Base-by-base conservation (phyloP, 2,888 invertebrate genomes). In the Buathra laborator region DNA sequence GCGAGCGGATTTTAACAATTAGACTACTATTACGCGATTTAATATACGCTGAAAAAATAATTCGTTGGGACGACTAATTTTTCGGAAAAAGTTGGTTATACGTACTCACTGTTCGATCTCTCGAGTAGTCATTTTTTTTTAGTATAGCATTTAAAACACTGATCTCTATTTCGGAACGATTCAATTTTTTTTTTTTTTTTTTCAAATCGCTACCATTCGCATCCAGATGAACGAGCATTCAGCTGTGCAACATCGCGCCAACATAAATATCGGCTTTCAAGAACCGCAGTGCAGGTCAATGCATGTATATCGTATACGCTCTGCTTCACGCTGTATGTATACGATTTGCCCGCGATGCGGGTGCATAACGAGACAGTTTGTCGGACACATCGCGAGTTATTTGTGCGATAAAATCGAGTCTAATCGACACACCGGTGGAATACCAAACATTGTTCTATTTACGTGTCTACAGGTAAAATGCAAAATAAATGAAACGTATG, bases 261-360 rank as follows among this genome's bases (percentile, higher is more conserved):
- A 56, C 56, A 19, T 53, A 79, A 68, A 72, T 62, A 53, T 78
- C 62, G 48, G 10, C 48, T 67, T 51, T 51, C 43, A 32, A 7
- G 24, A 72, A 64, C 72, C 81, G 81, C 84, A 81, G 62, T 81
- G 84, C 81, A 77, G 84, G 19, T 37, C 46, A 48, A 75, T 48
- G 68, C 66, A 70, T 64, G 19, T 67, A 51, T 48, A 59, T 72
- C 67, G 56, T 66, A 12, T 29, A 44, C 51, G 43, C 44, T 51
- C 68, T 66, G 46, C 68, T 56, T 14, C 14, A 14, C 48, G 10
- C 48, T 48, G 62, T 64, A 75, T 51, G 46, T 16, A 64, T 16
- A 64, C 48, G 19, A 46, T 62, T 72, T 68, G 24, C 32, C 62
- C 19, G 16, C 71, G 51, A 74, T 81, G 84, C 84, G 84, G 84